Conservation (phyloP, 2,113 vertebrate species). For the Arizona elegans region DNA sequence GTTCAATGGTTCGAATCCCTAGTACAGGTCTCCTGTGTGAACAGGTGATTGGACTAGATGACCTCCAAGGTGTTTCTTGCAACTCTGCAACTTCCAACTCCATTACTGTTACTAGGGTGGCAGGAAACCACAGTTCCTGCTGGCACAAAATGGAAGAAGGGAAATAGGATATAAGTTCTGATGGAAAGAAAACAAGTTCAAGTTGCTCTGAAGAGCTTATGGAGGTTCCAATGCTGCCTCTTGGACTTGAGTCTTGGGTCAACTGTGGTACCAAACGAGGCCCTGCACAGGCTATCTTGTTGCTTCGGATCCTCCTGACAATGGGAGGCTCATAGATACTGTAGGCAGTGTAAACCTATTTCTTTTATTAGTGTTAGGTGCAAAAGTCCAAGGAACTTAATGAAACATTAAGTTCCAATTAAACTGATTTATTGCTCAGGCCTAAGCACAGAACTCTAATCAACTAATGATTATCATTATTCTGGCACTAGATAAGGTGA, state of each 20-base stretch:
- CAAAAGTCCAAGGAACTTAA: no score
- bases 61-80: no score
- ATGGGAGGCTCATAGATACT: constrained; percentile 83
- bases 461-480: no score
- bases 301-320: constrained; percentile 73
- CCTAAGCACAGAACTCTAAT: no score
- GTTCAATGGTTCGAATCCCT: no score
- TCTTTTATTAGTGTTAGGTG: constrained; percentile 70
- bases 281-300: constrained; percentile 69
- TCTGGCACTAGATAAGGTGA: no score
- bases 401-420: no score
- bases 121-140: constrained; percentile 47
- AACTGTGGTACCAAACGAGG: constrained; percentile 72
- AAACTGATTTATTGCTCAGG: no score
- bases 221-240: not conserved
- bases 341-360: constrained; percentile 78
- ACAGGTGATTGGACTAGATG: no score
- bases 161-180: not conserved
- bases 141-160: not conserved
- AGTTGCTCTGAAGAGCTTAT: not conserved
- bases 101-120: constrained; percentile 15
- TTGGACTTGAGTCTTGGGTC: constrained; percentile 3
- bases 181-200: not conserved
- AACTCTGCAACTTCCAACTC: no score
- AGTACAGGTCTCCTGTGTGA: no score